A percentile compares a stretch with the other conserved stretches of the same genome.
phyloP scores from a whole-genome alignment of 2,888 invertebrate genomes.

The Neocrepidodera transversa region DNA sequence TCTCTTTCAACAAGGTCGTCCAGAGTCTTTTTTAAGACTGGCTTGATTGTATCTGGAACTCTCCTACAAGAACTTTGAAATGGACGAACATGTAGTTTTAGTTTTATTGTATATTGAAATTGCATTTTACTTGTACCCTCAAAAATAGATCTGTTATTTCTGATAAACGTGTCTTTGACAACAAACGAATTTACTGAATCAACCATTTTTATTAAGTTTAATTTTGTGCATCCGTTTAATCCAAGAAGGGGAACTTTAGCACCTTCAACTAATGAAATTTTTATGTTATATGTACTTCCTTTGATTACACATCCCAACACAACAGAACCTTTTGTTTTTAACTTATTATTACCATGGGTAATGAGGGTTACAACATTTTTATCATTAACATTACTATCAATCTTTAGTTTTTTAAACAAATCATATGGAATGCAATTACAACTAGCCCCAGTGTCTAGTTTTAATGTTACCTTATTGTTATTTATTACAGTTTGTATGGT shows the following conservation, averaged over 20 bases:
- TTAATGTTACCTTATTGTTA: conserved; percentile 19
- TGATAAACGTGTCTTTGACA: conserved; percentile 14
- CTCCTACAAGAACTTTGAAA: conserved; percentile 27
- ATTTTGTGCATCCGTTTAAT: conserved; percentile 25
- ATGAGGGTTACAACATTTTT: conserved; percentile 2
- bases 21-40: conserved; percentile 27
- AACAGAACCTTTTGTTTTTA: conserved; percentile 23
- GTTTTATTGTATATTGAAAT: conserved; percentile 32
- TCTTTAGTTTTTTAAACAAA: conserved; percentile 16
- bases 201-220: conserved; percentile 29
- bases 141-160: too few relatives aligned
- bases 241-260: conserved; percentile 23
- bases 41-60: conserved; percentile 30
- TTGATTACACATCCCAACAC: conserved; percentile 27
- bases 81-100: conserved; percentile 24
- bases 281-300: conserved; percentile 22
- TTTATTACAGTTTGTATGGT: conserved; percentile 23
- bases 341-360: conserved; percentile 33
- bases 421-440: conserved; percentile 32
- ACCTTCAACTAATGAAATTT: conserved; percentile 25
- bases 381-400: conserved; percentile 11
- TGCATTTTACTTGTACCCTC: too few relatives aligned
- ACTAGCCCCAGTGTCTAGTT: conserved; percentile 33
- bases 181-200: conserved; percentile 3
- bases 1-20: conserved; percentile 27